phyloP scores from a whole-genome alignment of 2,797 vertebrate genomes.

The Notamacropus eugenii region DNA sequence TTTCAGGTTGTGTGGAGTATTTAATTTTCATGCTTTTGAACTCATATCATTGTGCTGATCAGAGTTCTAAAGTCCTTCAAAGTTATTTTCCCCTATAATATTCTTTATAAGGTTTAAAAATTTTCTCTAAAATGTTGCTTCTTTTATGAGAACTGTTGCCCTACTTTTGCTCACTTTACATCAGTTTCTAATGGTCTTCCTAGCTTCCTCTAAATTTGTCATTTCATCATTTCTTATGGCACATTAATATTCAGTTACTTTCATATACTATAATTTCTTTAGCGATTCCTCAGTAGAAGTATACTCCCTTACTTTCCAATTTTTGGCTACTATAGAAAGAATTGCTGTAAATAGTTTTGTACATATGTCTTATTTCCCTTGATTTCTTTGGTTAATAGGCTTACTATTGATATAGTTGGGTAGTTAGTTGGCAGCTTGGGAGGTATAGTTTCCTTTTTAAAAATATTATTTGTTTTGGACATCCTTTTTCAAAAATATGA shows the following conservation, averaged over 20 bases:
- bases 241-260: conserved; percentile 7
- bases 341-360: background rate
- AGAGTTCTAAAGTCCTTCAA: background rate
- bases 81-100: background rate
- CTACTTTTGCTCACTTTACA: background rate
- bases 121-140: conserved; percentile 15
- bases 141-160: background rate
- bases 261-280: conserved; percentile 1
- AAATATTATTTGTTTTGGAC: too few species aligned
- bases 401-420: background rate
- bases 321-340: conserved; percentile 19
- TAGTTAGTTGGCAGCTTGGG: background rate
- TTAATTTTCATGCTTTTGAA: background rate
- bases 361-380: background rate
- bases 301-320: conserved; percentile 5
- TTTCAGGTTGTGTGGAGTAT: background rate
- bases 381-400: background rate
- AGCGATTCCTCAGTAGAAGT: background rate
- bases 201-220: background rate
- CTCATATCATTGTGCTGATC: too few species aligned
- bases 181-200: background rate
- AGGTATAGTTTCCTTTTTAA: too few species aligned
- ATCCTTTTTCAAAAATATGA: too few species aligned
- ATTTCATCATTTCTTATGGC: background rate
- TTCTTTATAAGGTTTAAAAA: background rate